A percentile compares a stretch with the other conserved stretches of the same genome.
Evolutionary conservation across 2,113 vertebrate genomes (phyloP).

Genomic region (Anas platyrhynchos): DNA sequence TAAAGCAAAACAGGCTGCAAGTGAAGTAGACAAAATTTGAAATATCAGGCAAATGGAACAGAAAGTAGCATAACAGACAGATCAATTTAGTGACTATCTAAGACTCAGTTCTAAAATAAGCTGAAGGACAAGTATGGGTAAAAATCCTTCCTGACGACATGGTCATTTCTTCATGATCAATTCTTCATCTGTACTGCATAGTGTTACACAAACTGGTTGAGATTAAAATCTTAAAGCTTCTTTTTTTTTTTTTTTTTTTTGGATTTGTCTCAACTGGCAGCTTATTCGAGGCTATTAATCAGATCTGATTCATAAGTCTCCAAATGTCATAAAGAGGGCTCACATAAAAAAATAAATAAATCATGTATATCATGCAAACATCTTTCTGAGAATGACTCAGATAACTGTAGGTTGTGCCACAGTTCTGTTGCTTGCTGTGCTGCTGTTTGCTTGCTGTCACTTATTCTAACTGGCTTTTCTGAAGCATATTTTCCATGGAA

Average conservation of each 20-base stretch:
- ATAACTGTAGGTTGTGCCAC: neutral
- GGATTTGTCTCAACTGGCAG: slow-evolving; percentile 40
- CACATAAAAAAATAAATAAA: neutral
- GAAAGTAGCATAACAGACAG: neutral
- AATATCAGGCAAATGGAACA: neutral
- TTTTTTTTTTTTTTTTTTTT: neutral
- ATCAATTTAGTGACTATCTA: slow-evolving; percentile 33
- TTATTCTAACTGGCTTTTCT: neutral
- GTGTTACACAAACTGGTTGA: neutral
- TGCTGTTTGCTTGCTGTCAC: neutral
- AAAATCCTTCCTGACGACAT: neutral
- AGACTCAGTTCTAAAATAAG: slow-evolving; percentile 26
- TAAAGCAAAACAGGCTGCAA: slow-evolving; percentile 20
- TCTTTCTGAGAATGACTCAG: slow-evolving; percentile 9
- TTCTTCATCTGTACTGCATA: neutral
- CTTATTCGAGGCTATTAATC: slow-evolving; percentile 19
- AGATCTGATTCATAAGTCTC: slow-evolving; percentile 33
- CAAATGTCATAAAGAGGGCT: neutral
- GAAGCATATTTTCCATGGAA: neutral
- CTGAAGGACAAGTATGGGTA: slow-evolving; percentile 28
- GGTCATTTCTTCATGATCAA: neutral
- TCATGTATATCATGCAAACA: neutral
- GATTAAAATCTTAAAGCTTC: slow-evolving; percentile 15
- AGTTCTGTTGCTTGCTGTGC: neutral
- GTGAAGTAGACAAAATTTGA: slow-evolving; percentile 14